Base-by-base conservation (phyloP, 2,888 invertebrate species). In the Chloroclystis v-ata region DNA sequence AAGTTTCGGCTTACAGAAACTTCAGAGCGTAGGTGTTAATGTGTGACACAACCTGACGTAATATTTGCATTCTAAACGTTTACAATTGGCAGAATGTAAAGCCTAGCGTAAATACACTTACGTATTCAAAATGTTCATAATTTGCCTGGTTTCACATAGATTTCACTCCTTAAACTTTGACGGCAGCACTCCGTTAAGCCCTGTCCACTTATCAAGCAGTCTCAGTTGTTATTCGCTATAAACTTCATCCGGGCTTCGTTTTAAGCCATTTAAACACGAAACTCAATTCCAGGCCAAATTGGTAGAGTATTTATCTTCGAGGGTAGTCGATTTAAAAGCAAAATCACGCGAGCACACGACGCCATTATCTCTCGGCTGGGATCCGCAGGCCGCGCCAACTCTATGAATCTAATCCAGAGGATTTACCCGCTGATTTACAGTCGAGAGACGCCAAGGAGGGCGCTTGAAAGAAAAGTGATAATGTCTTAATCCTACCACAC, bases 401-500 rank as follows among this genome's bases (percentile, higher is more conserved):
- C 87, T 85, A 86, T 85, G 82, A 82, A 83, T 88, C 87, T 89
- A 88, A 89, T 89, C 90, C 89, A 70, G 76, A 74, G 89, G 87
- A 86, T 87, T 84, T 83, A 81, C 79, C 76, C 78, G 68, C 86
- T 89, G 89, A 89, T 89, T 89, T 89, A 87, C 84, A 85, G 85
- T 75, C 80, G 77, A 73, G 69, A 66, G 68, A 71, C 61, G 78
- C 75, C 76, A 67, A 73, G 68, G 75, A 78, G 82, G 85, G 84
- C 83, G 78, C 78, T 79, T 65, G 73, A 89, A 90, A 89, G 89
- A 90, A 90, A 90, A 90, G 90, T 90, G 90, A 90, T 90, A 90
- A 91, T 90, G 90, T 90, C 89, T 90, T 90, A 90, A 90, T 89
- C 89, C 89, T 82, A 84, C 82, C 89, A 87, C 88, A 88, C 88